Conservation (phyloP, 2,113 vertebrate species). For the Coptodon rendalli region DNA sequence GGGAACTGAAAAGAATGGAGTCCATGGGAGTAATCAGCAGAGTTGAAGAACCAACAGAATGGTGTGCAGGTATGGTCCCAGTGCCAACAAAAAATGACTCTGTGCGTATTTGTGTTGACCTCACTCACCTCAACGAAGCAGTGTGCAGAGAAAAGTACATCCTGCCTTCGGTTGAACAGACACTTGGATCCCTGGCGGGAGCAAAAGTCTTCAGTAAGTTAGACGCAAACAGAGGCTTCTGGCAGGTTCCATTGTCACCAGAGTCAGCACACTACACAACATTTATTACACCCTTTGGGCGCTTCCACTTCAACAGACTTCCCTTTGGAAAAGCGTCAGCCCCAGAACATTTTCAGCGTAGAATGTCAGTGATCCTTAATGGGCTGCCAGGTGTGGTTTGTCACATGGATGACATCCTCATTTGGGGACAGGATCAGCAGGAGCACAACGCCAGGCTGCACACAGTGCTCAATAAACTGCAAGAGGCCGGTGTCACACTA, state of each 20-base stretch:
- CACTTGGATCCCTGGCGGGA: not conserved
- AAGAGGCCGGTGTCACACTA: no score
- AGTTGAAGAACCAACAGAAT: not conserved
- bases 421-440: no score
- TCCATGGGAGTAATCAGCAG: not conserved
- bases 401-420: not conserved
- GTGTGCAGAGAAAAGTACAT: not conserved
- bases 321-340: not conserved
- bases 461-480: no score
- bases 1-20: no score
- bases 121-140: not conserved
- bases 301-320: not conserved
- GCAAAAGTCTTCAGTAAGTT: not conserved
- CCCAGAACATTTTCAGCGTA: not conserved
- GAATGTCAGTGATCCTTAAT: not conserved
- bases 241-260: not conserved
- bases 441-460: no score
- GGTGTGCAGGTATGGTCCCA: not conserved
- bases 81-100: not conserved
- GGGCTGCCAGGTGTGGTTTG: not conserved
- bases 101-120: not conserved
- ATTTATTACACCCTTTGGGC: conserved; percentile 11
- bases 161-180: conserved; percentile 7
- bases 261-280: not conserved
- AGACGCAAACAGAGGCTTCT: conserved; percentile 1